A percentile compares a stretch with the other conserved stretches of the same genome.
Evolutionary conservation across 2,797 vertebrate genomes (phyloP).

Genomic region (Hippoglossus hippoglossus): DNA sequence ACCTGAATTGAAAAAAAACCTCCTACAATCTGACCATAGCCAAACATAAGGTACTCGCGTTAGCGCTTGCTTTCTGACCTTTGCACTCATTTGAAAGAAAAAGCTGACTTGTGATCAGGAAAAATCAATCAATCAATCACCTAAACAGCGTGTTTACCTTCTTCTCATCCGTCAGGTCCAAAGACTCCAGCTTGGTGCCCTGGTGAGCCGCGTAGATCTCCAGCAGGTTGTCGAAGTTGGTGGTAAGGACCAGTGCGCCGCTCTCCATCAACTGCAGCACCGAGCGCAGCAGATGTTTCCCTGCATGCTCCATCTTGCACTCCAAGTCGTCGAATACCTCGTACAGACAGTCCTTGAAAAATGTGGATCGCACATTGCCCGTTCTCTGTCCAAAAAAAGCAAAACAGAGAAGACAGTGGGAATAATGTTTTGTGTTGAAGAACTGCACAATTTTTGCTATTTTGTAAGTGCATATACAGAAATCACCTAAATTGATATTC

Average conservation of each 20-base stretch:
- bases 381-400: constrained; percentile 83
- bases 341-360: constrained; percentile 98
- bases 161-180: constrained; percentile 97
- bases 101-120: constrained; percentile 31
- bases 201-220: constrained; percentile 95
- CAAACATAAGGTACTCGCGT: not conserved
- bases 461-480: too few species aligned
- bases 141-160: constrained; percentile 82
- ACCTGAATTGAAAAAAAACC: not conserved
- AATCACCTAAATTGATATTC: too few species aligned
- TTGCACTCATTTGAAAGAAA: constrained; percentile 43
- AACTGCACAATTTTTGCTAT: too few species aligned
- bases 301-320: constrained; percentile 95
- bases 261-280: constrained; percentile 96
- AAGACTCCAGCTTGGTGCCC: constrained; percentile 93
- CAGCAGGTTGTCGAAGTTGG: constrained; percentile 96
- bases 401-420: too few species aligned
- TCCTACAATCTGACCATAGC: not conserved
- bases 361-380: constrained; percentile 94
- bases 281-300: constrained; percentile 93
- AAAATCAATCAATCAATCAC: constrained; percentile 46
- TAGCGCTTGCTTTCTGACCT: constrained; percentile 37
- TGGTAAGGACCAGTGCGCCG: constrained; percentile 93
- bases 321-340: constrained; percentile 97
- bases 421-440: too few species aligned